Percentiles rank a stretch among this genome's conserved stretches.
Conservation (phyloP, 2,797 vertebrate species). For the Trematomus bernacchii region DNA sequence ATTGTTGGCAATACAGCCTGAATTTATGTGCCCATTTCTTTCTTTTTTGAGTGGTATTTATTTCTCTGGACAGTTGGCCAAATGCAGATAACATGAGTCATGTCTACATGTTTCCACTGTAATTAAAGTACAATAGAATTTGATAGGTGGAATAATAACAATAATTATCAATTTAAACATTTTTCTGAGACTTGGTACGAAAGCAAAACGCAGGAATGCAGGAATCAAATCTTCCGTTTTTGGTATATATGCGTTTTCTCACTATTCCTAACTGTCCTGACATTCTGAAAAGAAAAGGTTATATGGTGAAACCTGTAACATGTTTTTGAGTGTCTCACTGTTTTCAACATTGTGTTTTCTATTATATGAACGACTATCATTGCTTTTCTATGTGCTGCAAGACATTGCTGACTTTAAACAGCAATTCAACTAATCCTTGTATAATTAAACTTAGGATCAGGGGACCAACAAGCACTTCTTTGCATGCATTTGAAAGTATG, state of each 20-base stretch:
- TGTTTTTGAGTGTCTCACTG: neutral
- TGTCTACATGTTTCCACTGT: constrained; percentile 57
- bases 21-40: constrained; percentile 38
- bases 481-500: neutral
- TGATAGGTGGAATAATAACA: constrained; percentile 30
- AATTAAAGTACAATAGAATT: constrained; percentile 54
- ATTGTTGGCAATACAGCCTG: constrained; percentile 37
- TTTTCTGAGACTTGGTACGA: neutral
- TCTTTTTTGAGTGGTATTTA: constrained; percentile 20
- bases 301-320: constrained; percentile 6
- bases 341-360: constrained; percentile 5
- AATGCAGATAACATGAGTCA: constrained; percentile 71
- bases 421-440: neutral
- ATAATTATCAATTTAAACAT: constrained; percentile 22
- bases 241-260: neutral
- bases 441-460: neutral
- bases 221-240: neutral
- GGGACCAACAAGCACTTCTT: neutral
- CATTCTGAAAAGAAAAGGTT: neutral
- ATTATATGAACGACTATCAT: neutral
- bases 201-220: constrained; percentile 24
- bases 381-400: constrained; percentile 1
- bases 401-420: constrained; percentile 17
- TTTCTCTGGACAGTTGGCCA: constrained; percentile 30
- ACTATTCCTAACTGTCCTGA: neutral